A percentile compares a stretch with the other conserved stretches of the same genome.
phyloP scores from a whole-genome alignment of 2,797 vertebrate genomes.

The Allochrocebus solatus region DNA sequence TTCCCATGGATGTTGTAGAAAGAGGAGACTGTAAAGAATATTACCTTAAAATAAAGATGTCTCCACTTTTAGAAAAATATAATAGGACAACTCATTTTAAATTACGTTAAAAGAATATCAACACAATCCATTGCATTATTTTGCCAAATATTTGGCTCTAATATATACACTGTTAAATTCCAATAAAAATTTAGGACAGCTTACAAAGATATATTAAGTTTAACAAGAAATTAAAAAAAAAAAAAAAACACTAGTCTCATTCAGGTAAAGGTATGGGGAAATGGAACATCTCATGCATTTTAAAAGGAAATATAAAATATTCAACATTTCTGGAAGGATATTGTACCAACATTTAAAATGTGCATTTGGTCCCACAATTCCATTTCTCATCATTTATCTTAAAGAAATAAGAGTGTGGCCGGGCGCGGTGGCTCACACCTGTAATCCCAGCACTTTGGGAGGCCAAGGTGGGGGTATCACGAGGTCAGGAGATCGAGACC shows the following conservation, averaged over 20 bases:
- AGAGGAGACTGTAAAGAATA: background rate
- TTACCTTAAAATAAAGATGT: slow-evolving; percentile 32
- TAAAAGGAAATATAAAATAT: slow-evolving; percentile 20
- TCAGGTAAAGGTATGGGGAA: background rate
- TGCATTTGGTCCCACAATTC: background rate
- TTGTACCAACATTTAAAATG: slow-evolving; percentile 21
- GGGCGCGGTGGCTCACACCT: fast-evolving
- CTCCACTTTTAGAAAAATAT: slow-evolving; percentile 17
- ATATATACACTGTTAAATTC: background rate
- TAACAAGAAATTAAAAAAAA: background rate
- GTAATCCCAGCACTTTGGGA: no score
- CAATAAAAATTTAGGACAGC: background rate
- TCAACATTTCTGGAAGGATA: background rate
- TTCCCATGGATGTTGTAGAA: background rate
- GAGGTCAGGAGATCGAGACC: no score
- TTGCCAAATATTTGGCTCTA: background rate
- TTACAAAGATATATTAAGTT: slow-evolving; percentile 31
- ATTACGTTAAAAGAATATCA: background rate
- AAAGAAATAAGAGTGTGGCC: background rate
- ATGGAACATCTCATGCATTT: slow-evolving; percentile 3
- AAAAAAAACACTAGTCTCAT: background rate
- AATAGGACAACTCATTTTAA: background rate
- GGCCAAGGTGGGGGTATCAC: no score
- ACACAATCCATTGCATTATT: background rate
- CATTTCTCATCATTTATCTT: background rate